Conservation (phyloP, 2,888 invertebrate genomes). For the Lasius fuliginosus region DNA sequence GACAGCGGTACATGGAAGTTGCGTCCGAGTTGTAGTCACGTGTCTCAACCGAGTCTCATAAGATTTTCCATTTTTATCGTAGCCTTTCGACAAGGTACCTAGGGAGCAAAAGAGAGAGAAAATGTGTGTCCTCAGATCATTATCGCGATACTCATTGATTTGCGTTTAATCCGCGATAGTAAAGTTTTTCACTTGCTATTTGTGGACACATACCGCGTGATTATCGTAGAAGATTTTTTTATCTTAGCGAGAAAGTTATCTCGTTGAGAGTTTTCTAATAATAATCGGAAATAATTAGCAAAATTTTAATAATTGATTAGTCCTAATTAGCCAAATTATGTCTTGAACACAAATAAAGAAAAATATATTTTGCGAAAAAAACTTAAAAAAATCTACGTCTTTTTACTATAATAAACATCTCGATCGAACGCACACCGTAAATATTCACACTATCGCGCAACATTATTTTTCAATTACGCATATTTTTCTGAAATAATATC, state of each 20-base stretch:
- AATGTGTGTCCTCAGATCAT: slow-evolving; percentile 14
- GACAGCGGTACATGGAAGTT: slow-evolving; percentile 44
- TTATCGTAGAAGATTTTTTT: slow-evolving; percentile 51
- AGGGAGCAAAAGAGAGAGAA: slow-evolving; percentile 29
- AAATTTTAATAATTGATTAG: slow-evolving; percentile 56
- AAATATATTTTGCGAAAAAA: slow-evolving; percentile 50
- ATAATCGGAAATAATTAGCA: slow-evolving; percentile 65
- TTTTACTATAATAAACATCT: slow-evolving; percentile 14
- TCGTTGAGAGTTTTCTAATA: slow-evolving; percentile 15
- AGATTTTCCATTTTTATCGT: slow-evolving; percentile 66
- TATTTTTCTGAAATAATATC: slow-evolving; percentile 30
- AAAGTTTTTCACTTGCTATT: slow-evolving; percentile 44
- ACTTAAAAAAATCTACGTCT: slow-evolving; percentile 42
- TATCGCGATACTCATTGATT: slow-evolving; percentile 17
- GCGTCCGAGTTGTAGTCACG: slow-evolving; percentile 39
- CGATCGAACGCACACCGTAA: slow-evolving; percentile 20
- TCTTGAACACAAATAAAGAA: slow-evolving; percentile 26
- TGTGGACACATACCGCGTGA: slow-evolving; percentile 43
- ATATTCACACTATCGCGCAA: neutral
- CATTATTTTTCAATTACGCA: slow-evolving; percentile 39
- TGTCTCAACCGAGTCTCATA: slow-evolving; percentile 52
- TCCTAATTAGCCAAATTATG: slow-evolving; percentile 57
- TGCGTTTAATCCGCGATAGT: slow-evolving; percentile 14
- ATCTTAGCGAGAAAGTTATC: slow-evolving; percentile 21
- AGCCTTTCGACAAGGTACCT: slow-evolving; percentile 57